Conservation (phyloP, 2,797 vertebrate genomes). For the Thripadectes ignobilis region DNA sequence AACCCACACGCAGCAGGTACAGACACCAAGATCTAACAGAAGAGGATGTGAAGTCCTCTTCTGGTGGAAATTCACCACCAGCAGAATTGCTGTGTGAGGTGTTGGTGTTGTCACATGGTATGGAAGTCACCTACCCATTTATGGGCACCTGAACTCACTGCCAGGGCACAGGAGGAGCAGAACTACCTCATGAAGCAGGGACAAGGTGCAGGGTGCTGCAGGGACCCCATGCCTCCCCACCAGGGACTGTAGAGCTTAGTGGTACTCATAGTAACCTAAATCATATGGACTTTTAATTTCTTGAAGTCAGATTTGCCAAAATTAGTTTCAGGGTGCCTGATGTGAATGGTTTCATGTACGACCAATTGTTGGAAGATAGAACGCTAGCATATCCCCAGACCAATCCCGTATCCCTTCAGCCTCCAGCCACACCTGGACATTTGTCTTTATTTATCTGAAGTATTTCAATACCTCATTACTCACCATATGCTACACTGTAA, state of each 20-base stretch:
- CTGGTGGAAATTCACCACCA: background rate
- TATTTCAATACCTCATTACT: background rate
- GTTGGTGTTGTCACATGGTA: accelerated
- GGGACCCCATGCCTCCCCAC: background rate
- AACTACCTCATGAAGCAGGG: background rate
- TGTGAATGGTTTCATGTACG: background rate
- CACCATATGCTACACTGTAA: background rate
- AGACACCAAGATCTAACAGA: background rate
- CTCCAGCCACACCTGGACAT: background rate
- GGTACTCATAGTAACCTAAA: background rate
- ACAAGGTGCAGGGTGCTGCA: background rate
- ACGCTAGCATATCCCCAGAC: background rate
- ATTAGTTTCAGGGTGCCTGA: background rate
- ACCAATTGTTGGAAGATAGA: background rate
- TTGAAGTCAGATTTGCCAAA: background rate
- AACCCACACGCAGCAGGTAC: background rate
- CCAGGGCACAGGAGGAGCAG: background rate
- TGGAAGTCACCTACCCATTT: background rate
- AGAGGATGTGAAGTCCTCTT: background rate
- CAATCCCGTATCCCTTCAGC: background rate
- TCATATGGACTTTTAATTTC: background rate
- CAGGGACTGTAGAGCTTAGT: background rate
- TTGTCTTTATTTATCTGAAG: background rate
- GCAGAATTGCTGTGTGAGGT: background rate
- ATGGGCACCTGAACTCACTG: background rate